phyloP scores from a whole-genome alignment of 2,888 invertebrate genomes.

The Hydrotaea diabolus region DNA sequence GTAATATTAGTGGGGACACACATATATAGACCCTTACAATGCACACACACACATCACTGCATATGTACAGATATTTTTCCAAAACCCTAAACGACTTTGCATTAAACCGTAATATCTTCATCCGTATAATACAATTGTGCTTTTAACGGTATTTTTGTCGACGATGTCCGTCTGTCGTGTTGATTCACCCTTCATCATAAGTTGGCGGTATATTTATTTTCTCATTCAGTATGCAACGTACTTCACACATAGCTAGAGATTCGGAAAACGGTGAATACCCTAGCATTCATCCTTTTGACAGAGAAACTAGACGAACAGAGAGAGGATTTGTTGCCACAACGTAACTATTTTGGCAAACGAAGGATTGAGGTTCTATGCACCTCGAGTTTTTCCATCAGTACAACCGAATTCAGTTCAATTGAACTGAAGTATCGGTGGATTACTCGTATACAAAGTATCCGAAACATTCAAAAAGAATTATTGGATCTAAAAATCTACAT shows the following conservation, averaged over 20 bases:
- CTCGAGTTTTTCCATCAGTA: too few relatives aligned
- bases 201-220: background rate
- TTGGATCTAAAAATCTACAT: too few relatives aligned
- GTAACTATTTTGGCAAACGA: too few relatives aligned
- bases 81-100: conserved; percentile 26
- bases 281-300: too few relatives aligned
- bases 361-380: too few relatives aligned
- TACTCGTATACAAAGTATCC: too few relatives aligned
- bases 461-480: too few relatives aligned
- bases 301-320: too few relatives aligned
- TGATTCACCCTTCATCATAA: background rate
- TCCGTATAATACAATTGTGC: conserved; percentile 35
- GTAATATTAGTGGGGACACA: background rate
- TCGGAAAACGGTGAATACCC: too few relatives aligned
- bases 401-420: too few relatives aligned
- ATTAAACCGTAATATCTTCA: conserved; percentile 39
- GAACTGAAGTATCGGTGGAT: too few relatives aligned
- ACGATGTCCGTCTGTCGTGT: background rate
- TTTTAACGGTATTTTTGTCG: conserved; percentile 32
- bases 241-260: background rate
- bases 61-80: background rate
- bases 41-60: background rate
- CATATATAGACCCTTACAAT: background rate
- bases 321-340: too few relatives aligned
- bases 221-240: background rate